Evolutionary conservation across 1,140 invertebrate genomes (phyloP).

Genomic region (Chelonus insularis): DNA sequence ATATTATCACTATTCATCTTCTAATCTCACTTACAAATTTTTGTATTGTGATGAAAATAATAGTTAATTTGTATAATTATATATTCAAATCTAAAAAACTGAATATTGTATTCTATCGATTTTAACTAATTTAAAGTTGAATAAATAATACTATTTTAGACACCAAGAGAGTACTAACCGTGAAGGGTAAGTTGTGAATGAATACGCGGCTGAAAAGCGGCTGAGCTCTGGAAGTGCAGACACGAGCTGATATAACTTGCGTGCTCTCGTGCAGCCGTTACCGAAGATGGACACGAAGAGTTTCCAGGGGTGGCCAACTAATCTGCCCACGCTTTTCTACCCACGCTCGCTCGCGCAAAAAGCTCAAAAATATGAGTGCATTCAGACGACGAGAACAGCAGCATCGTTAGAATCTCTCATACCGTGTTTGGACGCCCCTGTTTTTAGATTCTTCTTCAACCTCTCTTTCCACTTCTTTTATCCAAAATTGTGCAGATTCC

Average conservation of each 20-base stretch:
- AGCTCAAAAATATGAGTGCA: slow-evolving; percentile 33
- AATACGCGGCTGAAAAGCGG: slow-evolving; percentile 48
- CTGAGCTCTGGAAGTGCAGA: slow-evolving; percentile 49
- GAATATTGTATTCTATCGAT: too few species aligned
- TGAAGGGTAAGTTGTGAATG: slow-evolving; percentile 46
- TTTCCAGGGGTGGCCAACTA: slow-evolving; percentile 54
- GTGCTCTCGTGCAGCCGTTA: slow-evolving; percentile 46
- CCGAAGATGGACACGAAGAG: slow-evolving; percentile 57
- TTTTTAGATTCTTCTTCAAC: neutral
- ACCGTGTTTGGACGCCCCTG: slow-evolving; percentile 28
- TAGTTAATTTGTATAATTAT: too few species aligned
- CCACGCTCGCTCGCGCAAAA: slow-evolving; percentile 39
- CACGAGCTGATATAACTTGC: slow-evolving; percentile 54
- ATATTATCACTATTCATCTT: too few species aligned
- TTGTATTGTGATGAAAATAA: too few species aligned
- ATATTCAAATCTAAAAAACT: too few species aligned
- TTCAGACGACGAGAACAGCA: neutral
- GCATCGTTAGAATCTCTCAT: slow-evolving; percentile 8
- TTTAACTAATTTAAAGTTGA: neutral
- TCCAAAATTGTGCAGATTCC: slow-evolving; percentile 10
- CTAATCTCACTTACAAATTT: too few species aligned
- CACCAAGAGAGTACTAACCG: slow-evolving; percentile 44
- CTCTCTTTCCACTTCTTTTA: neutral
- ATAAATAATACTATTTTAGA: neutral
- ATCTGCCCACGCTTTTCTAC: slow-evolving; percentile 47